These are phyloP conservation scores for Cinclus cinclus DNA, from an alignment of 2,113 vertebrate genomes.

Conservation along the genomic window DNA sequence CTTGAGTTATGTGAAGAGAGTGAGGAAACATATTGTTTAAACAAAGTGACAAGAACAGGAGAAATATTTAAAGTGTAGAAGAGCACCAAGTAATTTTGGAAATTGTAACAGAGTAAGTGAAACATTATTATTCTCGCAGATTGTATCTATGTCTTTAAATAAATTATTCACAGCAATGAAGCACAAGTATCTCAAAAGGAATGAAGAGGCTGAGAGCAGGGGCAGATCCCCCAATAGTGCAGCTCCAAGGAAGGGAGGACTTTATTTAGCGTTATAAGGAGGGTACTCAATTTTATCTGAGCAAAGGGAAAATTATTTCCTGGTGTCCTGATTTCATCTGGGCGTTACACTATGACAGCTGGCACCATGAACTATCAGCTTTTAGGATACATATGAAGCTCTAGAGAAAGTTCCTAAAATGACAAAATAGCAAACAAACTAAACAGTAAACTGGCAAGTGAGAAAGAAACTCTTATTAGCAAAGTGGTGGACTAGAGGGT, in stretches of 20 bases:
- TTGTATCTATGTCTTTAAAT: background rate
- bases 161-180: background rate
- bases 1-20: background rate
- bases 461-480: background rate
- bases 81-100: background rate
- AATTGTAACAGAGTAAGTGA: background rate
- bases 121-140: background rate
- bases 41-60: background rate
- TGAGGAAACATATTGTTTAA: background rate
- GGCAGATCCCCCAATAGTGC: background rate
- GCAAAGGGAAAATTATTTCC: background rate
- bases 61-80: background rate
- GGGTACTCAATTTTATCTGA: background rate
- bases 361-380: background rate
- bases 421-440: background rate
- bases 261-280: background rate
- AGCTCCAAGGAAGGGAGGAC: background rate
- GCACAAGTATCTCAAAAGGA: background rate
- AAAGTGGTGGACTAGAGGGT: background rate
- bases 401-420: background rate
- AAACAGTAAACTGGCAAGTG: background rate
- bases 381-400: background rate
- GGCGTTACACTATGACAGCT: background rate
- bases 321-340: background rate
- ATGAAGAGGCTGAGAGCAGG: background rate